Conservation (phyloP, 2,797 vertebrate genomes). For the Jordanella pulchra region DNA sequence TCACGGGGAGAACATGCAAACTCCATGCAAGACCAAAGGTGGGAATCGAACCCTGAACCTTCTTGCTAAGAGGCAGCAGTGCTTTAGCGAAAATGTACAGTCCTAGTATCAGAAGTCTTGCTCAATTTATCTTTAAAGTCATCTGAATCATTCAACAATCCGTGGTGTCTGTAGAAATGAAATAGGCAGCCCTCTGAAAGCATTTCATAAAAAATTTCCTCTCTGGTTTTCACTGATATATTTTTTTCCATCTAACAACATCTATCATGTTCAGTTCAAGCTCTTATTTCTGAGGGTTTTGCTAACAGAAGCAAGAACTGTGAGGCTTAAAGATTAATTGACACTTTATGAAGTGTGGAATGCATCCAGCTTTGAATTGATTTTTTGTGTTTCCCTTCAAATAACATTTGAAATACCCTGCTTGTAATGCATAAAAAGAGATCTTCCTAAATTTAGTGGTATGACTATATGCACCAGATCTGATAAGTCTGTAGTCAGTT, state of each 20-base stretch:
- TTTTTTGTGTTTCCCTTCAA: conserved; percentile 32
- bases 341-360: conserved; percentile 53
- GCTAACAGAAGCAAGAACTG: conserved; percentile 44
- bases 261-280: conserved; percentile 31
- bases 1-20: too few relatives aligned
- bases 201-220: conserved; percentile 56
- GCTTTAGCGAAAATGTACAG: too few relatives aligned
- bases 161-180: conserved; percentile 44
- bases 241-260: conserved; percentile 37
- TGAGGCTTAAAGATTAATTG: conserved; percentile 55
- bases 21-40: too few relatives aligned
- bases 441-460: conserved; percentile 32
- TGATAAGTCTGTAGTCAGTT: conserved; percentile 21
- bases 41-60: too few relatives aligned
- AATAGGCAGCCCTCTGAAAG: conserved; percentile 38
- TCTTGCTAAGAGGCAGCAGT: too few relatives aligned
- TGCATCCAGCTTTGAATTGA: conserved; percentile 26
- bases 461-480: conserved; percentile 27
- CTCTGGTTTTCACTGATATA: conserved; percentile 10
- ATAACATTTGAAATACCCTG: conserved; percentile 33
- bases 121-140: conserved; percentile 22
- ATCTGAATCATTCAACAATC: conserved; percentile 43
- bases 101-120: conserved; percentile 23
- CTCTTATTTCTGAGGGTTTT: conserved; percentile 29
- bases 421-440: conserved; percentile 19